Conservation (phyloP, 1,140 invertebrate species). For the Cyclina sinensis region DNA sequence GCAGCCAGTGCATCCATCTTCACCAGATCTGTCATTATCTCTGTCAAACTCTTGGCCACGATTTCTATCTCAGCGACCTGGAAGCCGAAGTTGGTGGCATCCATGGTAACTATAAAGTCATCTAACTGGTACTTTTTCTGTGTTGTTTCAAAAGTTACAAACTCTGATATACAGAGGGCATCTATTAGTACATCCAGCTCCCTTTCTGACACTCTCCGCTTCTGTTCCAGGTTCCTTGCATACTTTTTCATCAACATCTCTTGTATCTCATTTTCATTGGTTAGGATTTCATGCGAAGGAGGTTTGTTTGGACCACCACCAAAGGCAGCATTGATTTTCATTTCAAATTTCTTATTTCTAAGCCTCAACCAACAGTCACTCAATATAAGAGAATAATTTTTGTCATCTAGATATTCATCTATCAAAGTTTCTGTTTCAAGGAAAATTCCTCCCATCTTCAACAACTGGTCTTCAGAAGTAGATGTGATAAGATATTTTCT, state of each 20-base stretch:
- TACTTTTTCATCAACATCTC: slow-evolving; percentile 62
- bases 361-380: slow-evolving; percentile 79
- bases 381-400: slow-evolving; percentile 74
- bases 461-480: slow-evolving; percentile 69
- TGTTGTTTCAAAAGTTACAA: slow-evolving; percentile 72
- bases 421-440: slow-evolving; percentile 69
- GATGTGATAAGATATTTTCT: slow-evolving; percentile 75
- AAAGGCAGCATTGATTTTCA: slow-evolving; percentile 67
- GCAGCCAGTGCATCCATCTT: slow-evolving; percentile 73
- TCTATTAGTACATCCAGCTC: slow-evolving; percentile 57
- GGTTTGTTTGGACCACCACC: slow-evolving; percentile 25
- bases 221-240: slow-evolving; percentile 43
- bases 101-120: slow-evolving; percentile 74
- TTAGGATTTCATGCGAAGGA: slow-evolving; percentile 54
- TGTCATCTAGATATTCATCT: slow-evolving; percentile 80
- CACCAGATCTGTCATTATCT: slow-evolving; percentile 70
- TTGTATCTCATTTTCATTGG: slow-evolving; percentile 71
- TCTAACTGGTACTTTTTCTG: slow-evolving; percentile 72
- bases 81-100: slow-evolving; percentile 78
- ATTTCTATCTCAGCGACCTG: slow-evolving; percentile 79
- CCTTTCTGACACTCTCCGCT: slow-evolving; percentile 23
- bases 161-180: slow-evolving; percentile 66
- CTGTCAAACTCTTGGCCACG: slow-evolving; percentile 57
- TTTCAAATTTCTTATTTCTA: slow-evolving; percentile 76
- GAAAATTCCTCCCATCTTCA: slow-evolving; percentile 70